Percentiles rank a stretch among this genome's conserved stretches.
Conservation (phyloP, 2,113 vertebrate species). For the Clinocottus analis region DNA sequence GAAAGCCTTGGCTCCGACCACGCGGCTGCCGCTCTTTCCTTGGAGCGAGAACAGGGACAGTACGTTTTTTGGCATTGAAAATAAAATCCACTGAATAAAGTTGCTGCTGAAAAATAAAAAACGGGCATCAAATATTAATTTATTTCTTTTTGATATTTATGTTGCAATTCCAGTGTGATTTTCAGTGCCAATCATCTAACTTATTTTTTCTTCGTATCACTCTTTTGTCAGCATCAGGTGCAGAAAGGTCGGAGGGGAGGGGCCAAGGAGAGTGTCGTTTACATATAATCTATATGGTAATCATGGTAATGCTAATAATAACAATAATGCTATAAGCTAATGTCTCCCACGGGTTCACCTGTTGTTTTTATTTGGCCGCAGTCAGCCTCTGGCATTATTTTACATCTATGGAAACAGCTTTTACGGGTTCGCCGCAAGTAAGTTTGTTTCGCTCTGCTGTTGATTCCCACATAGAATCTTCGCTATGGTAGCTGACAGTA, state of each 20-base stretch:
- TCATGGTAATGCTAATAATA: no score
- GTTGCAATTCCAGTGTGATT: neutral
- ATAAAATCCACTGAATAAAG: neutral
- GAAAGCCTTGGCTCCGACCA: conserved; percentile 34
- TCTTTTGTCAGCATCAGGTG: no score
- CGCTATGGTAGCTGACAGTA: neutral
- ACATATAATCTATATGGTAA: no score
- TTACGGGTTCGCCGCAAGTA: neutral
- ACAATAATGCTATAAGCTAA: no score
- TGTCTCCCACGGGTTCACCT: neutral
- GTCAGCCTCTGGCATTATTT: neutral
- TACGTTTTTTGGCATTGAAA: neutral
- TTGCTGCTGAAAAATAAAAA: neutral
- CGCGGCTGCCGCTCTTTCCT: neutral
- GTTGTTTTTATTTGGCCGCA: neutral
- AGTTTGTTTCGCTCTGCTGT: neutral
- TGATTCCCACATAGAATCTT: neutral
- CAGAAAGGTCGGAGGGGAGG: neutral
- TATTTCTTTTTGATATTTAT: neutral
- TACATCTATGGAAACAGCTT: neutral
- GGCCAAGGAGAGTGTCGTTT: neutral
- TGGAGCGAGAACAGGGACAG: neutral
- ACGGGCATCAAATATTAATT: neutral
- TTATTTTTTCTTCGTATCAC: neutral
- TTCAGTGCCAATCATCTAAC: neutral